Conservation (phyloP, 23 tunicate genomes). For the Trididemnum nubilum region DNA sequence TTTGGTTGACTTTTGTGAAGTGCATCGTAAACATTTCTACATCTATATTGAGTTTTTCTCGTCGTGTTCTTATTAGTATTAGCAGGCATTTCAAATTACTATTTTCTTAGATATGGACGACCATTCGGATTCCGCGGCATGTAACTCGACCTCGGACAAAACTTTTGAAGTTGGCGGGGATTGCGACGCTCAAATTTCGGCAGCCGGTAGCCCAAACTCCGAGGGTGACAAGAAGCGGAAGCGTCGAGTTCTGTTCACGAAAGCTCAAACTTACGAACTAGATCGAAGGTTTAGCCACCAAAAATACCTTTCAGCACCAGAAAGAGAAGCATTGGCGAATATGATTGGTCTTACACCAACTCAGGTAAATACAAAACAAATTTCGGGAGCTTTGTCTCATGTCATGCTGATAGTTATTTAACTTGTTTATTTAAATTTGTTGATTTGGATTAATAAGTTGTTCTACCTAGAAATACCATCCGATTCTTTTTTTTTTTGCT, state of each 20-base stretch:
- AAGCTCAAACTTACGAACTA: slow-evolving; percentile 73
- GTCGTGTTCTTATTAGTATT: no score
- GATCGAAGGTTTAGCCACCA: slow-evolving; percentile 76
- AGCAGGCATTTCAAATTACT: no score
- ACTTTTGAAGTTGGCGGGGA: slow-evolving; percentile 29
- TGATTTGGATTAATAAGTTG: no score
- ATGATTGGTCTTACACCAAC: slow-evolving; percentile 76
- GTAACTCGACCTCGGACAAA: slow-evolving; percentile 27
- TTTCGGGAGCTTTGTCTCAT: background rate
- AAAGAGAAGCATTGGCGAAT: slow-evolving; percentile 75
- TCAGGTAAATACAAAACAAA: slow-evolving; percentile 68
- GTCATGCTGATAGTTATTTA: background rate
- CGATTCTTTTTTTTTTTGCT: no score
- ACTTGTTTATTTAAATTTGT: background rate
- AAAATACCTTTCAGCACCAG: slow-evolving; percentile 81
- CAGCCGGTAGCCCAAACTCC: slow-evolving; percentile 26
- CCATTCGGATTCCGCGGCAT: background rate
- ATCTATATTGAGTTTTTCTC: no score
- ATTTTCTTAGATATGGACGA: slow-evolving; percentile 45
- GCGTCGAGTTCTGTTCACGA: slow-evolving; percentile 73
- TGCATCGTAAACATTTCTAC: no score
- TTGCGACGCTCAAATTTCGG: background rate
- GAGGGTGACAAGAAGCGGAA: slow-evolving; percentile 57
- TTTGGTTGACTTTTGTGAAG: no score
- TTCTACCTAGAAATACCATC: no score